phyloP scores from a whole-genome alignment of 2,888 invertebrate species.

The Scaptomyza flava region DNA sequence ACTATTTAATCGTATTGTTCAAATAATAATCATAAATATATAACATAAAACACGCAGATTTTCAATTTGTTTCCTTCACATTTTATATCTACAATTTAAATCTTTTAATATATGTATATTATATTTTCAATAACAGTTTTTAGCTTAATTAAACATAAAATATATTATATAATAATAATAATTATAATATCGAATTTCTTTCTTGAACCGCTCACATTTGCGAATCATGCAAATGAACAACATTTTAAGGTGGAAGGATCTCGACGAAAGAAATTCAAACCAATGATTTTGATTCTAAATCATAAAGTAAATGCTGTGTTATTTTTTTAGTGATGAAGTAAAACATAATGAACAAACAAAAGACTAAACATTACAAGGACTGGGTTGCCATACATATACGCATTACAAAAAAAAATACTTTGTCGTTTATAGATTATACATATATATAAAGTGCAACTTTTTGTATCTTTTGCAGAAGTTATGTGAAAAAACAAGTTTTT shows the following conservation, averaged over 20 bases:
- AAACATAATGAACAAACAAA: too few species aligned
- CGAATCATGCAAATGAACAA: constrained; percentile 22
- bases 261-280: background rate
- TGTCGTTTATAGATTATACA: background rate
- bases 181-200: constrained; percentile 23
- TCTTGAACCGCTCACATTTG: constrained; percentile 6
- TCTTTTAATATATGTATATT: background rate
- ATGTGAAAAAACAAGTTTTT: too few species aligned
- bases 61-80: background rate
- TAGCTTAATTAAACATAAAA: constrained; percentile 42
- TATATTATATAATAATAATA: constrained; percentile 1
- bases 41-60: background rate
- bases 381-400: background rate
- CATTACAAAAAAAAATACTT: background rate
- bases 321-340: background rate
- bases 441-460: too few species aligned
- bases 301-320: background rate
- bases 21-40: constrained; percentile 34
- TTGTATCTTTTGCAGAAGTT: too few species aligned
- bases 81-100: constrained; percentile 12
- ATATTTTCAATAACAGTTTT: constrained; percentile 4
- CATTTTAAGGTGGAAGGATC: background rate
- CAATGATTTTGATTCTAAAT: background rate
- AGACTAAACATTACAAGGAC: too few species aligned
- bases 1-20: constrained; percentile 5